phyloP scores from a whole-genome alignment of 2,888 invertebrate genomes.

The Lochmaea capreae region DNA sequence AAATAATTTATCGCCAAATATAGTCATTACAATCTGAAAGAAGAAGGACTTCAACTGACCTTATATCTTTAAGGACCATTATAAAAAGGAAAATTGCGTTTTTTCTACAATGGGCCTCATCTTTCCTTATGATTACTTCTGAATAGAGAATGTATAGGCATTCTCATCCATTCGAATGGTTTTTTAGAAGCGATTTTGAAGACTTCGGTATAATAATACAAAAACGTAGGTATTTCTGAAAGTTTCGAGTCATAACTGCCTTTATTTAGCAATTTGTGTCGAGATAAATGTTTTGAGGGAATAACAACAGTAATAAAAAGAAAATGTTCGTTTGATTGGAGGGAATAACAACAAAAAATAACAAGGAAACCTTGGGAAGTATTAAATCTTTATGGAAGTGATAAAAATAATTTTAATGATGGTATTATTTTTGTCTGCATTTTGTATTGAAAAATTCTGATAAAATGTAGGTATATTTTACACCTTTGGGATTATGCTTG shows the following conservation, averaged over 20 bases:
- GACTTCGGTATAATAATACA: background rate
- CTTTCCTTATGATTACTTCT: background rate
- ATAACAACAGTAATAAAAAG: constrained; percentile 2
- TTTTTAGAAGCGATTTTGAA: background rate
- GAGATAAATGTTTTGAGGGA: background rate
- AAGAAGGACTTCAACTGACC: too few relatives aligned
- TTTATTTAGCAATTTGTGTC: background rate
- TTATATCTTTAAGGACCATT: background rate
- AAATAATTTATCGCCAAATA: too few relatives aligned
- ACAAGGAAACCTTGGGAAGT: background rate
- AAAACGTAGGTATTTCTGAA: background rate
- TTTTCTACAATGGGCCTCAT: background rate
- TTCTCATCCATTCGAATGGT: background rate
- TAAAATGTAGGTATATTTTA: too few relatives aligned
- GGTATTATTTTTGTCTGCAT: background rate
- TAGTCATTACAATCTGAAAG: too few relatives aligned
- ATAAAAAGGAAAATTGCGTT: background rate
- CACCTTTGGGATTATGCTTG: too few relatives aligned
- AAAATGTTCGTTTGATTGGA: background rate
- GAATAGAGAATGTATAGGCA: constrained; percentile 2
- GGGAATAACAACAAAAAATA: background rate
- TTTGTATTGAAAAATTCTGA: too few relatives aligned
- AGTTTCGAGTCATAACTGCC: background rate
- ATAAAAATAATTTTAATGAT: background rate
- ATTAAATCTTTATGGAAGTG: background rate